phyloP scores from a whole-genome alignment of 2,888 invertebrate species.

The Caenorhabditis sinica region DNA sequence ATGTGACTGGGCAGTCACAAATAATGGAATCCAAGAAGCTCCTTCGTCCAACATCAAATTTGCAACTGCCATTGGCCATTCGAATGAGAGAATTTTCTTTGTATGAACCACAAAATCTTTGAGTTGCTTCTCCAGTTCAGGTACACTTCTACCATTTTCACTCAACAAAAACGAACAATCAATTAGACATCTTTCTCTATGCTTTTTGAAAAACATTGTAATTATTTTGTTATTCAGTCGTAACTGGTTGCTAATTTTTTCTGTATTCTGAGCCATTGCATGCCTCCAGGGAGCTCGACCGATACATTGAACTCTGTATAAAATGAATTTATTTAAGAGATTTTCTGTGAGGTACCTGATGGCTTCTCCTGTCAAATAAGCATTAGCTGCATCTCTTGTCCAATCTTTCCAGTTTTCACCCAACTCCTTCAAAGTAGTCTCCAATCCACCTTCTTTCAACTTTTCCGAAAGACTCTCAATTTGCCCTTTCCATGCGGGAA shows the following conservation, averaged over 20 bases:
- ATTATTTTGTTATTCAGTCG: constrained; percentile 60
- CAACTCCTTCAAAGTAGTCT: constrained; percentile 42
- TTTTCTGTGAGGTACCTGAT: not conserved
- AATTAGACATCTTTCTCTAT: constrained; percentile 61
- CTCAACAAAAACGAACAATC: constrained; percentile 63
- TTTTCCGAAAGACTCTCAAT: constrained; percentile 46
- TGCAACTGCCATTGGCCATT: constrained; percentile 74
- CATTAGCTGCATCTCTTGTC: constrained; percentile 45
- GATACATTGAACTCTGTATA: constrained; percentile 8
- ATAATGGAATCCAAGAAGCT: constrained; percentile 69
- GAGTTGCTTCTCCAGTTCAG: constrained; percentile 65
- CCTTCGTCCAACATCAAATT: constrained; percentile 73
- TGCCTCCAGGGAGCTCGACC: constrained; percentile 44
- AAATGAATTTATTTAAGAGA: not conserved
- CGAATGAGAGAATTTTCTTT: constrained; percentile 60
- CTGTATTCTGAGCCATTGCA: constrained; percentile 31
- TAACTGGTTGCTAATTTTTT: constrained; percentile 62
- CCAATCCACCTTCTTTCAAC: constrained; percentile 31
- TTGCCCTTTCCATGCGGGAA: constrained; percentile 64
- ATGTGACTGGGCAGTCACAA: constrained; percentile 64
- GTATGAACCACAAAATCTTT: constrained; percentile 65
- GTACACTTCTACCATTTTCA: constrained; percentile 63
- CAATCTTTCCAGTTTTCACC: constrained; percentile 58
- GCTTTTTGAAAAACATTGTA: constrained; percentile 59
- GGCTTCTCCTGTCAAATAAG: constrained; percentile 49